Conservation (phyloP, 2,797 vertebrate genomes). For the Phrynocephalus vlangalii region DNA sequence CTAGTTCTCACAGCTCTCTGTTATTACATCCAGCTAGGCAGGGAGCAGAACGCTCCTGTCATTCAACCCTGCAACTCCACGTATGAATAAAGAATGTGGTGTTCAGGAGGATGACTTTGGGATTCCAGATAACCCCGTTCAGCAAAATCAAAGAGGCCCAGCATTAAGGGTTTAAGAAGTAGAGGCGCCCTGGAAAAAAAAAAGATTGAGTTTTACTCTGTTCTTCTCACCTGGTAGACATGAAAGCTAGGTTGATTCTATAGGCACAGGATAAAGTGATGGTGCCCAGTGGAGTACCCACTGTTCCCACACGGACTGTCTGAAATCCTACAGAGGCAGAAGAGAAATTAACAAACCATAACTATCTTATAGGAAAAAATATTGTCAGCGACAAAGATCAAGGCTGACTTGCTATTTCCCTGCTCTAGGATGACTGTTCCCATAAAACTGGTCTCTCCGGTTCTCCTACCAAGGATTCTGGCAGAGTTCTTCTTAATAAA, state of each 20-base stretch:
- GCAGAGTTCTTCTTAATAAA: neutral
- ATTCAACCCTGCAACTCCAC: constrained; percentile 55
- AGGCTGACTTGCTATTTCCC: neutral
- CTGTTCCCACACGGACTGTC: constrained; percentile 94
- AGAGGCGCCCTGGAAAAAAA: neutral
- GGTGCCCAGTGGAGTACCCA: constrained; percentile 96
- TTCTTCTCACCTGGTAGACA: constrained; percentile 92
- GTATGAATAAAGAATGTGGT: constrained; percentile 44
- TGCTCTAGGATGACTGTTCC: neutral
- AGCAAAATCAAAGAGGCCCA: constrained; percentile 36
- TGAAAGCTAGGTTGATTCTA: constrained; percentile 97
- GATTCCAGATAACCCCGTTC: constrained; percentile 57
- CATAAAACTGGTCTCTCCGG: neutral
- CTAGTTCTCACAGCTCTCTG: constrained; percentile 16
- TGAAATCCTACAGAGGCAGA: constrained; percentile 88
- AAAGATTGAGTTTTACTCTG: constrained; percentile 15
- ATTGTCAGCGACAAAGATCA: neutral
- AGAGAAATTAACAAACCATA: constrained; percentile 35
- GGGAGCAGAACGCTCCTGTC: constrained; percentile 53
- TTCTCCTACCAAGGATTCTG: neutral
- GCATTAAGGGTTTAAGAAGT: neutral
- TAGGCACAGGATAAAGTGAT: constrained; percentile 97
- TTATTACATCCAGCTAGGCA: constrained; percentile 20
- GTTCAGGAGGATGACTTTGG: constrained; percentile 43
- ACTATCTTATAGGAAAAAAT: neutral